phyloP scores from a whole-genome alignment of 2,797 vertebrate species.

The Chaetodon trifasciatus region DNA sequence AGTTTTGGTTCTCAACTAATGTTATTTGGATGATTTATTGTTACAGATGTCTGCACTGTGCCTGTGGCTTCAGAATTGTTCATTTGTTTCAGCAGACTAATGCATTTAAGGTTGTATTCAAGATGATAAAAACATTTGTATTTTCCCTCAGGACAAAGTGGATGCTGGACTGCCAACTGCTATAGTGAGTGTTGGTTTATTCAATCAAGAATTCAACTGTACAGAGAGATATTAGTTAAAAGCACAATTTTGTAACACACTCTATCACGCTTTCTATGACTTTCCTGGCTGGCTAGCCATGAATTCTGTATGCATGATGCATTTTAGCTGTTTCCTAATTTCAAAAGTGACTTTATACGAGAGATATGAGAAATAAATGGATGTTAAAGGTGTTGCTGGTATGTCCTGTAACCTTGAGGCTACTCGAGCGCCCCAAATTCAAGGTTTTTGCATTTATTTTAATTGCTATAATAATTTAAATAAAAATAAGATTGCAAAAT shows the following conservation, averaged over 20 bases:
- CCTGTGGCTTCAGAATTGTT: background rate
- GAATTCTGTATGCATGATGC: background rate
- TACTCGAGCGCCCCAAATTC: background rate
- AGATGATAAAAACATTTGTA: background rate
- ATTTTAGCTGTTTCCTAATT: background rate
- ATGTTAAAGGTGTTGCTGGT: background rate
- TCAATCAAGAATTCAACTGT: background rate
- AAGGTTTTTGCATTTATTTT: background rate
- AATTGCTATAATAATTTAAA: background rate
- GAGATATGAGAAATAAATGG: background rate
- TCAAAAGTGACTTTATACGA: too few species aligned
- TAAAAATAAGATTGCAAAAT: background rate
- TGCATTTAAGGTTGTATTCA: background rate
- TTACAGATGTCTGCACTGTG: background rate
- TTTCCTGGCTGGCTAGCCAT: background rate
- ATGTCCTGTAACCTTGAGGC: background rate
- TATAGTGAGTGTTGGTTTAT: slow-evolving; percentile 89
- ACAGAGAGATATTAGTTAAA: background rate
- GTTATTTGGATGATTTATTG: background rate
- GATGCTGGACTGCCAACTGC: slow-evolving; percentile 97
- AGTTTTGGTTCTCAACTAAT: background rate
- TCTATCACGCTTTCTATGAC: background rate
- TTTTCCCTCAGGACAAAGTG: slow-evolving; percentile 92
- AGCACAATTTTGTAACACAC: background rate
- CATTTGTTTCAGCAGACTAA: background rate